These are phyloP conservation scores for Picus viridis DNA, from an alignment of 2,797 vertebrate genomes.

Conservation along the genomic window DNA sequence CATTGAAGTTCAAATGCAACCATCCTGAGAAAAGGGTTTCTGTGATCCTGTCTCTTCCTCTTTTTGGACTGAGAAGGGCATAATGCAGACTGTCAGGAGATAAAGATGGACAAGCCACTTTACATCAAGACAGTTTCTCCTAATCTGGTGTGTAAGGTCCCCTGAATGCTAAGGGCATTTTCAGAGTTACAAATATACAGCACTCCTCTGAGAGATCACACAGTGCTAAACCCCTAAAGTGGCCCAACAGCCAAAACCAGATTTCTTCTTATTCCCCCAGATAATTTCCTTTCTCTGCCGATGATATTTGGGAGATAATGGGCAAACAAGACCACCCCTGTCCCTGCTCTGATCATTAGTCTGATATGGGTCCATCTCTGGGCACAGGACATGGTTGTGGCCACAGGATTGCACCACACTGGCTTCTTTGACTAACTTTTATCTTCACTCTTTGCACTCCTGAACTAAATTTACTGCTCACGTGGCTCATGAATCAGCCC, in stretches of 20 bases:
- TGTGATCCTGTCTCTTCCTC: background rate
- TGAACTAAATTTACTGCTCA: background rate
- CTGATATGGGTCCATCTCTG: background rate
- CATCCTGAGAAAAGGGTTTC: background rate
- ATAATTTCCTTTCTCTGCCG: background rate
- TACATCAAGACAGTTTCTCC: background rate
- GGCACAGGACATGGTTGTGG: background rate
- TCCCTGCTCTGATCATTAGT: background rate
- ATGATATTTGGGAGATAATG: background rate
- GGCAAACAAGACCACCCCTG: background rate
- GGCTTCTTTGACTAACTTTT: background rate
- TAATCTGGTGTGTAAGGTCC: background rate
- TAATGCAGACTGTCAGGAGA: background rate
- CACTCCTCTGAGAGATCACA: background rate
- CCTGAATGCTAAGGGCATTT: background rate
- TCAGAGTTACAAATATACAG: background rate
- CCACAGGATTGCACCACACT: background rate
- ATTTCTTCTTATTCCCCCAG: background rate
- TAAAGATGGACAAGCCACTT: background rate
- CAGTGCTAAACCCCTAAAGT: background rate
- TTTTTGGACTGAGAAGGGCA: background rate
- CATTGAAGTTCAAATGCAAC: constrained; percentile 46
- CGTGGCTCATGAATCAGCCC: background rate
- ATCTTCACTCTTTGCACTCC: background rate
- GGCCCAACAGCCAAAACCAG: background rate